A percentile compares a stretch with the other conserved stretches of the same genome.
These are phyloP conservation scores for Muscina levida DNA, from an alignment of 2,888 invertebrate species.

Conservation along the genomic window DNA sequence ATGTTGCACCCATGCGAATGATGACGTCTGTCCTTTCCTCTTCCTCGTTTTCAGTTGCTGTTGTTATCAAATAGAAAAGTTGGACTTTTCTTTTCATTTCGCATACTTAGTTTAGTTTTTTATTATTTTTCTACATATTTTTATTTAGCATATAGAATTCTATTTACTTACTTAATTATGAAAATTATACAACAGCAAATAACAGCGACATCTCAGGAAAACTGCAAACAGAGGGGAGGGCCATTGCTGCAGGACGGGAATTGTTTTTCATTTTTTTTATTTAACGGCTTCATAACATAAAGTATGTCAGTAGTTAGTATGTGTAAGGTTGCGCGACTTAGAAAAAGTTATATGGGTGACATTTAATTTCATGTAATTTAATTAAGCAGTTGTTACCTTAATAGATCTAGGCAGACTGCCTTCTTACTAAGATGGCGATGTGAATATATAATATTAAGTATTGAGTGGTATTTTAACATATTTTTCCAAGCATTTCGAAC, in stretches of 20 bases:
- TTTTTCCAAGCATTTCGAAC: too few species aligned
- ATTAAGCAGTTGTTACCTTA: too few species aligned
- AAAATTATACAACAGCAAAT: constrained; percentile 50
- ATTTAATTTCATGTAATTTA: too few species aligned
- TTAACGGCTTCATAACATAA: too few species aligned
- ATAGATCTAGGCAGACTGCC: too few species aligned
- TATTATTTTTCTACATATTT: neutral
- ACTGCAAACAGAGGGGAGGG: neutral
- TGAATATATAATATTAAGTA: too few species aligned
- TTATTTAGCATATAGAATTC: constrained; percentile 37
- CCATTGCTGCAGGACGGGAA: neutral
- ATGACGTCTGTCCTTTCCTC: constrained; percentile 19
- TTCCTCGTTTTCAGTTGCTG: neutral
- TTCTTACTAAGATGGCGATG: too few species aligned
- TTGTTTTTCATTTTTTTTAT: too few species aligned
- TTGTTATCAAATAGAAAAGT: constrained; percentile 44
- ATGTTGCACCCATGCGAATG: neutral
- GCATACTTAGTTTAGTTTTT: constrained; percentile 29
- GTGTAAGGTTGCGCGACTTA: too few species aligned
- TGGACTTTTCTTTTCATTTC: constrained; percentile 38
- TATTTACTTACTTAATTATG: constrained; percentile 62
- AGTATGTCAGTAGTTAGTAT: too few species aligned
- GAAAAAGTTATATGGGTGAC: too few species aligned
- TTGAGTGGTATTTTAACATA: too few species aligned
- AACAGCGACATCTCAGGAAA: neutral